These are phyloP conservation scores for Serripes groenlandicus DNA, from an alignment of 2,888 invertebrate species.

Conservation along the genomic window DNA sequence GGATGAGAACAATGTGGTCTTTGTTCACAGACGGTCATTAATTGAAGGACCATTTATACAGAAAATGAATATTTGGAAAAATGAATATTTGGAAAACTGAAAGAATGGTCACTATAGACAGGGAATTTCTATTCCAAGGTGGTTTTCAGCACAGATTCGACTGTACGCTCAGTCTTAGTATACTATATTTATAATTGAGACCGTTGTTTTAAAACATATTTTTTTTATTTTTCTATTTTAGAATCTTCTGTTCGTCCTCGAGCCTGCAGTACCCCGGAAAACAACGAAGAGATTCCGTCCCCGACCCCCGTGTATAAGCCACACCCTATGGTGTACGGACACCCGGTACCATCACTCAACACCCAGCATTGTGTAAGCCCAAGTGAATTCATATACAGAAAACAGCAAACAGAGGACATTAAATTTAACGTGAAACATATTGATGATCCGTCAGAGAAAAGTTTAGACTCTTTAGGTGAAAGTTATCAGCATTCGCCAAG, in stretches of 20 bases:
- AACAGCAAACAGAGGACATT: conserved; percentile 10
- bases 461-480: conserved; percentile 65
- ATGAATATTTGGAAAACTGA: too few relatives aligned
- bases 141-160: too few relatives aligned
- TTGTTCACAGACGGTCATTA: too few relatives aligned
- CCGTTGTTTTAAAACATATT: not conserved
- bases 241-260: conserved; percentile 46
- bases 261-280: conserved; percentile 66
- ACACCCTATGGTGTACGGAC: not conserved
- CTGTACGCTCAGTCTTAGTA: too few relatives aligned
- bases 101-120: too few relatives aligned
- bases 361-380: not conserved
- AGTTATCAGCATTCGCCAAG: conserved; percentile 63
- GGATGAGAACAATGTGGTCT: too few relatives aligned
- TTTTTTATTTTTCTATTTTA: conserved; percentile 19
- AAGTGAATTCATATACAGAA: not conserved
- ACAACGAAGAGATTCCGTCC: conserved; percentile 55
- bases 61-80: too few relatives aligned
- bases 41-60: too few relatives aligned
- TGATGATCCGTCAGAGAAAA: conserved; percentile 53
- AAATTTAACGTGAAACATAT: conserved; percentile 19
- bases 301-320: conserved; percentile 40
- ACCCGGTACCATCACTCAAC: not conserved
- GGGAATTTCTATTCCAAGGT: too few relatives aligned
- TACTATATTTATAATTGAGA: not conserved